Percentiles rank a stretch among this genome's conserved stretches.
phyloP scores from a whole-genome alignment of 2,113 vertebrate genomes.

The Nettapus auritus region DNA sequence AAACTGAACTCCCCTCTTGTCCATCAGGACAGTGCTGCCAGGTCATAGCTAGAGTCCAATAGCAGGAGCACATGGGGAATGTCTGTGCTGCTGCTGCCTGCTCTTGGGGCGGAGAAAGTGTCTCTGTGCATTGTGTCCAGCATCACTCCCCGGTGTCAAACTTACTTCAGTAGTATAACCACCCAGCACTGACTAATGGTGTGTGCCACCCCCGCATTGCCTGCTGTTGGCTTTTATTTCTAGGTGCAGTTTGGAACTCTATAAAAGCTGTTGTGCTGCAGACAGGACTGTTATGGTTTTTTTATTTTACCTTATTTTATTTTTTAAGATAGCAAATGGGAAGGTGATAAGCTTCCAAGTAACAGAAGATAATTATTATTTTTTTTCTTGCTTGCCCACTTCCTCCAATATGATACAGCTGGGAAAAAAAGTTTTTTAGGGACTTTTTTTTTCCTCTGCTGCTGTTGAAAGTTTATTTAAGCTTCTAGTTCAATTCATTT shows the following conservation, averaged over 20 bases:
- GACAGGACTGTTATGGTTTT: not conserved
- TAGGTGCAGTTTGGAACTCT: not conserved
- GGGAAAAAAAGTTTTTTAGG: not conserved
- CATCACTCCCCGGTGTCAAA: not conserved
- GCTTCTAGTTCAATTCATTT: not conserved
- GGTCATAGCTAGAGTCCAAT: not conserved
- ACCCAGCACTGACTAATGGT: accelerated
- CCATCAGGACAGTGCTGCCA: not conserved
- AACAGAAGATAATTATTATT: not conserved
- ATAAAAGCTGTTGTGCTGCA: not conserved
- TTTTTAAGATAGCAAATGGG: not conserved
- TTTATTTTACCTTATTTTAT: not conserved
- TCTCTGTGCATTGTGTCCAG: not conserved
- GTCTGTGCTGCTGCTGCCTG: not conserved
- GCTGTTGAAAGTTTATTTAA: not conserved
- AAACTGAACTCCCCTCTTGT: not conserved
- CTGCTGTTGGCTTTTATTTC: not conserved
- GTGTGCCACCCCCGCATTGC: accelerated
- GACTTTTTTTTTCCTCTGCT: not conserved
- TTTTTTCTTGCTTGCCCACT: not conserved
- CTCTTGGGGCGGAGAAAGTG: not conserved
- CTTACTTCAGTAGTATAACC: not conserved
- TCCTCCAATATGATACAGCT: not conserved
- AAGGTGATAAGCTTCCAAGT: not conserved
- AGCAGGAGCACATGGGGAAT: not conserved